Base-by-base conservation (phyloP, 2,888 invertebrate genomes). In the Germaria angustata region DNA sequence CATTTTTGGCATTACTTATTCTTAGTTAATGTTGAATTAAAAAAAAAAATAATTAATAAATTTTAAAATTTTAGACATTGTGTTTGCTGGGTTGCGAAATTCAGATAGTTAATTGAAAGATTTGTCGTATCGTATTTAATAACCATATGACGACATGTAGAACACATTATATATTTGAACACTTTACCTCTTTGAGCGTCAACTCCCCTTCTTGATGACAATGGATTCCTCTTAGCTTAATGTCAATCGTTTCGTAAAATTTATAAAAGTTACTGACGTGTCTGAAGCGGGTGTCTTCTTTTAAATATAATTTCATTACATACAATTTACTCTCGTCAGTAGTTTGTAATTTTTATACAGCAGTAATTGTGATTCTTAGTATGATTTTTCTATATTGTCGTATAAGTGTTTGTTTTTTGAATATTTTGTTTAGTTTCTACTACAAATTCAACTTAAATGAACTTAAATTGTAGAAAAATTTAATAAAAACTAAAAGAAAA, bases 381-480 rank as follows among this genome's bases (percentile, higher is more conserved):
- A 20, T 9, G 7, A 17, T 51, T 11, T 61, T 51, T 28, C 15
- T 55, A 5, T 41, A 59, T 22, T 57, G 36, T 20, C 49, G n/a
- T 57, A 32, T n/a, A 57, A 59, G n/a, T 66, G 13, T 39, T 63
- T 7, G n/a, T 2, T 57, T 55, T 39, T 53, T 28, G 44, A 24
- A 15, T 13, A 32, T 49, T 41, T 39, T 32, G 11, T 59, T 76
- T 32, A 76, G 76, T 76, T 76, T 76, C 49, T 59, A 20, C 32
- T 65, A 55, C 49, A 49, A 78, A 22, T 72, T 57, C 41, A 44
- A 63, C 63, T 57, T 73, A 69, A 78, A 69, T 81, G 78, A 73
- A 69, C 77, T 81, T 81, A 76, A 77, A 63, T 53, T 55, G 13
- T 7, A 24, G 8, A 51, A 57, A 66, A 46, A 59, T 13, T 68